A percentile compares a stretch with the other conserved stretches of the same genome.
Conservation (phyloP, 2,113 vertebrate genomes). For the Notiomystis cincta region DNA sequence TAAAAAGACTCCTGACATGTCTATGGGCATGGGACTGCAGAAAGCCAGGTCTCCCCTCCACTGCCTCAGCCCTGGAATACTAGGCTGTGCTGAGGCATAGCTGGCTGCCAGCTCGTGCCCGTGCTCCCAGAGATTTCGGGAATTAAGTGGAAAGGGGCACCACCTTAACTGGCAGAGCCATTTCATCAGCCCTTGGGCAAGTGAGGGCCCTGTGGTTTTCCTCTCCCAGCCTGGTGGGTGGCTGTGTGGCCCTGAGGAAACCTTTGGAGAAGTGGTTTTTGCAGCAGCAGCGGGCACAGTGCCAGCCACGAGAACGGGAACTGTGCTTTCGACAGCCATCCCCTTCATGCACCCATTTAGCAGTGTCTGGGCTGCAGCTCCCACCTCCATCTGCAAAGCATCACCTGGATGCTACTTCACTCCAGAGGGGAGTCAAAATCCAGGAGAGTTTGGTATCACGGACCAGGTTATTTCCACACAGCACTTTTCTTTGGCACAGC, state of each 20-base stretch:
- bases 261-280: constrained; percentile 17
- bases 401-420: not conserved
- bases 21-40: not conserved
- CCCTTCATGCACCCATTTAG: not conserved
- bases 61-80: not conserved
- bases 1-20: not conserved
- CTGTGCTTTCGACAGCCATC: not conserved
- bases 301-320: not conserved
- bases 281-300: not conserved
- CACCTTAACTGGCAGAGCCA: not conserved
- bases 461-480: not conserved
- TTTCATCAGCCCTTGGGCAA: constrained; percentile 16
- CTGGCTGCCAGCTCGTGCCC: not conserved
- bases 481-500: not conserved
- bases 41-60: not conserved
- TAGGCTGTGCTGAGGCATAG: not conserved
- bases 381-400: not conserved
- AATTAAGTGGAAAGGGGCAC: not conserved
- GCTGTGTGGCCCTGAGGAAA: not conserved
- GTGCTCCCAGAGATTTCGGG: not conserved
- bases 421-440: not conserved
- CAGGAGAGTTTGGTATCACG: not conserved
- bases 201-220: not conserved
- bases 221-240: rapidly evolving
- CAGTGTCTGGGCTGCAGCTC: not conserved